These are phyloP conservation scores for Vireo griseus DNA, from an alignment of 2,797 vertebrate genomes.

Conservation along the genomic window DNA sequence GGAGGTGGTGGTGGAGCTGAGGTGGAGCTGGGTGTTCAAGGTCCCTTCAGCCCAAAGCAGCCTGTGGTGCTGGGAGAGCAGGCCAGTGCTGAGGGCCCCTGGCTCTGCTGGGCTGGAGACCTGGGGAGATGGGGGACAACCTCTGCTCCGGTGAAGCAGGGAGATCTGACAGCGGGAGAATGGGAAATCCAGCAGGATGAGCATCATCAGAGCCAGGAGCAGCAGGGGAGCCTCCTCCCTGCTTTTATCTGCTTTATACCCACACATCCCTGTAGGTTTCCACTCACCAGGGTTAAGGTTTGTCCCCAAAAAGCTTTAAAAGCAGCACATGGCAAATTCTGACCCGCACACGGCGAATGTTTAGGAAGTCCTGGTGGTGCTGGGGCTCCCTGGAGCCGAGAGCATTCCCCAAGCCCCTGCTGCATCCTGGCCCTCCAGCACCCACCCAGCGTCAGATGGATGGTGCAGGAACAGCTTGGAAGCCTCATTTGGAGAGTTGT, in stretches of 20 bases:
- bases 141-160: rapidly evolving
- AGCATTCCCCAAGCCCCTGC: neutral
- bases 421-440: neutral
- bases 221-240: neutral
- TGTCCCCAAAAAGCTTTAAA: neutral
- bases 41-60: neutral
- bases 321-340: rapidly evolving
- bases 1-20: neutral
- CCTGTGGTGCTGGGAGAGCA: neutral
- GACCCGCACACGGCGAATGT: rapidly evolving
- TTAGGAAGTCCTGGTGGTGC: rapidly evolving
- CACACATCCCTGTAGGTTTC: neutral
- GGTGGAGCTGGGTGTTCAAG: neutral
- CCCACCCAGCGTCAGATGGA: neutral
- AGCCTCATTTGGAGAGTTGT: conserved; percentile 1
- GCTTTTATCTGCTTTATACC: rapidly evolving
- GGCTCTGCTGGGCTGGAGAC: neutral
- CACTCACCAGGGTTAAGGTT: neutral
- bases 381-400: rapidly evolving
- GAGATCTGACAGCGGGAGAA: neutral
- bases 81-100: neutral
- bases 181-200: neutral
- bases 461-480: conserved; percentile 26
- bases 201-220: neutral
- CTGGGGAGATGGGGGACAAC: neutral